Base-by-base conservation (phyloP, 64 coral and sea anemone genomes). In the Acropora tenuis region DNA sequence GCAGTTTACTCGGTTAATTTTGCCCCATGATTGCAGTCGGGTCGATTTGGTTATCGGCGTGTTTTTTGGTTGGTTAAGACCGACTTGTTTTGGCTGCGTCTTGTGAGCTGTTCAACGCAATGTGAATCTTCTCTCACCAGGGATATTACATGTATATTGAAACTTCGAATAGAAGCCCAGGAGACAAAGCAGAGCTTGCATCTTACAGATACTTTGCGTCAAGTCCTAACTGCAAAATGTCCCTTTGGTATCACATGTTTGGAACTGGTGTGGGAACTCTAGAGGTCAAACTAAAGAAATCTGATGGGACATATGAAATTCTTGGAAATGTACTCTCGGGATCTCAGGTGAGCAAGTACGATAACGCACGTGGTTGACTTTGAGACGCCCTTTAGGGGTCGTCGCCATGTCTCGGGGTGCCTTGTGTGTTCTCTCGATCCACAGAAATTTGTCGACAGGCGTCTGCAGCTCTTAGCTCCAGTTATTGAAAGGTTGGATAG, bases 141-240 rank as follows among this genome's bases (percentile, higher is more conserved):
- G 97, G 97, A 10, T 93, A 96, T 55, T 99, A 99, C 88, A 99
- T 99, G 97, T 96, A 91, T 49, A 91, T 99, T 47, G 94, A 99
- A 52, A 89, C 94, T 15, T 96, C 91, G 5, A 61, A 3, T 11
- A 91, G 81, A 6, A 95, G 17, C 41, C 42, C 60, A 2, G 97
- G 97, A 16, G 91, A 95, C 74, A 96, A 94, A 79, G 97, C 97
- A 18, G 94, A 99, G 79, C 76, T 99, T 16, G 55, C 84, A 77
- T 91, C 97, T 10, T 96, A 94, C 66, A 80, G 93, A 75, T 99
- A 99, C 63, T 95, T 93, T 60, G 94, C 91, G 9, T 95, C 97
- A 18, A 81, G 90, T 86, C 94, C 97, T 1, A 90, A 91, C 50
- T 99, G 97, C 78, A 93, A 50, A 77, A 99, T 99, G 97, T 77